phyloP scores from a whole-genome alignment of 2,113 vertebrate species.

The Gasterosteus aculeatus region DNA sequence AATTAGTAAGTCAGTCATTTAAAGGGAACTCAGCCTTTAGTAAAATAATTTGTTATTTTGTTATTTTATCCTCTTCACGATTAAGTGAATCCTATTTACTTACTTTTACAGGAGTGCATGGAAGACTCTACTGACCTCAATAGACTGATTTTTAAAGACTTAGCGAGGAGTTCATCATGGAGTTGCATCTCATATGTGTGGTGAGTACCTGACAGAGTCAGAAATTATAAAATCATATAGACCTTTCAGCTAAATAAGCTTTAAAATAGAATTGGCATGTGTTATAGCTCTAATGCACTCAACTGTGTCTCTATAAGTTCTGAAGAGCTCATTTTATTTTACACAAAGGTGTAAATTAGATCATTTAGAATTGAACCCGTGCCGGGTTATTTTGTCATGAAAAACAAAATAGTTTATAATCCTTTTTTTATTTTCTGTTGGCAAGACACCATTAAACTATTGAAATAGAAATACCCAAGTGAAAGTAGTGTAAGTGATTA shows the following conservation, averaged over 20 bases:
- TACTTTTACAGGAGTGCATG: neutral
- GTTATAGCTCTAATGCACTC: neutral
- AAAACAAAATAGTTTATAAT: neutral
- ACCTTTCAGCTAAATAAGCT: neutral
- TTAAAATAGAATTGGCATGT: neutral
- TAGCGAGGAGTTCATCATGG: conserved; percentile 7
- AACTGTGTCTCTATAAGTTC: neutral
- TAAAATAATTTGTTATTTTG: neutral
- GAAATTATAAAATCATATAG: neutral
- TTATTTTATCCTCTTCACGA: neutral
- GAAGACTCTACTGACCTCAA: neutral
- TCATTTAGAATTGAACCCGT: neutral
- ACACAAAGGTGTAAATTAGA: neutral
- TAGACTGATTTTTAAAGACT: neutral
- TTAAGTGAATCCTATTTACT: neutral
- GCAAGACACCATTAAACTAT: conserved; percentile 13
- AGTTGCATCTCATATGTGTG: neutral
- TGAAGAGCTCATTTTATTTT: neutral
- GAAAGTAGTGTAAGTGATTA: conserved; percentile 29
- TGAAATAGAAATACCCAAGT: conserved; percentile 6
- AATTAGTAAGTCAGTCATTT: conserved; percentile 18
- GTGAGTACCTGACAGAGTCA: conserved; percentile 5
- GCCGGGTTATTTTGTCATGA: neutral
- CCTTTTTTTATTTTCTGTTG: neutral
- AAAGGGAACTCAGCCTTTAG: conserved; percentile 10